Base-by-base conservation (phyloP, 2,888 invertebrate species). In the Eustalomyia histrio region DNA sequence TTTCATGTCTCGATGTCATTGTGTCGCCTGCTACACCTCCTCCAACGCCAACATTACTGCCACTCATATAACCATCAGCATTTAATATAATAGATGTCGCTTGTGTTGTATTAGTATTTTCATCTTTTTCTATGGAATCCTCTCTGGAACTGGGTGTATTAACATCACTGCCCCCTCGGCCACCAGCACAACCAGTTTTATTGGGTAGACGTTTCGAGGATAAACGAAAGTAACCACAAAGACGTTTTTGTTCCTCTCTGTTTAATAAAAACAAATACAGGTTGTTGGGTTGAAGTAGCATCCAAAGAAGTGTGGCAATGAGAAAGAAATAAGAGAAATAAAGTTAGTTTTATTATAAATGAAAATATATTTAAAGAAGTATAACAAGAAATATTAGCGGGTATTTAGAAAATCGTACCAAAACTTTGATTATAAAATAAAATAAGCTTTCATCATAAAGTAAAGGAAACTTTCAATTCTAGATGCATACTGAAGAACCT, bases 161-260 rank as follows among this genome's bases (percentile, higher is more conserved):
- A 24, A 75, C 84, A 7, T 80, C 82, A 33, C 68, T 81, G n/a
- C 29, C 60, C 2, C 60, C 58, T 0, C 68, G 55, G 82, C 91
- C 86, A 1, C 91, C 87, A 85, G 65, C 74, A 6, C 16, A 29
- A 9, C 71, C 67, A 1, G 90, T 75, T 89, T 91, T 87, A 85
- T 89, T 67, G 6, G 74, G 80, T 87, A 88, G 85, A 86, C 86
- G 92, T 87, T 88, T 92, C 87, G 87, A 91, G 87, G 88, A 89
- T 17, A 92, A 90, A 9, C 92, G 92, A 84, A 93, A 92, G 86
- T 93, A 93, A 71, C 92, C 92, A 29, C 92, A 90, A 0, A 93
- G 87, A 35, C 93, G 91, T 83, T 93, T 92, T 85, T 93, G 93
- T 63, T 92, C 92, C 18, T 92, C 90, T 80, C 93, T 93, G 87